phyloP scores from a whole-genome alignment of 2,797 vertebrate species.

The Tenualosa ilisha region DNA sequence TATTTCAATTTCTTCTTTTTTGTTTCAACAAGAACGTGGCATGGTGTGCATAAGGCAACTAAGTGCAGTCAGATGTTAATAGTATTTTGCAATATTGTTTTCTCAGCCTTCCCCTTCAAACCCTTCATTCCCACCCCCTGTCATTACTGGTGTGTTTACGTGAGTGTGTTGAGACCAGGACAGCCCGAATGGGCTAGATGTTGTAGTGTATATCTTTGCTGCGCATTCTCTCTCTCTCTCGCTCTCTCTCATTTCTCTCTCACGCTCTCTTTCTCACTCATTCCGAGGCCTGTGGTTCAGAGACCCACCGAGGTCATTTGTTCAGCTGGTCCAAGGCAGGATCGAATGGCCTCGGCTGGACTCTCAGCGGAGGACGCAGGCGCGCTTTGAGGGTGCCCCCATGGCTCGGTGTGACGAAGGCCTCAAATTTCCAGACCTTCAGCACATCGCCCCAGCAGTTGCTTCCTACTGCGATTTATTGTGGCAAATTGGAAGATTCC shows the following conservation, averaged over 20 bases:
- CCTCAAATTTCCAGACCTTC: conserved; percentile 71
- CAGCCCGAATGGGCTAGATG: conserved; percentile 17
- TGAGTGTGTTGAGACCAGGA: conserved; percentile 6
- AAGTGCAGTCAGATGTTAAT: conserved; percentile 6
- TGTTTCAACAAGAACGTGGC: neutral
- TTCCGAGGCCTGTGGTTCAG: conserved; percentile 35
- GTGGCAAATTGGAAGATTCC: conserved; percentile 67
- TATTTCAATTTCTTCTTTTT: neutral
- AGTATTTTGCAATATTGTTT: conserved; percentile 15
- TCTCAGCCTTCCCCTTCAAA: neutral
- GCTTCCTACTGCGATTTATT: conserved; percentile 71
- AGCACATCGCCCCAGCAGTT: conserved; percentile 65
- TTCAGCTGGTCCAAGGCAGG: conserved; percentile 53
- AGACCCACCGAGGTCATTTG: conserved; percentile 56
- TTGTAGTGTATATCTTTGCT: conserved; percentile 31
- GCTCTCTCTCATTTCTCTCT: neutral
- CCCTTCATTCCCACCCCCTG: neutral
- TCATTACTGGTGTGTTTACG: conserved; percentile 5
- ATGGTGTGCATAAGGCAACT: neutral
- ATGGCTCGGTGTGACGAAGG: conserved; percentile 53
- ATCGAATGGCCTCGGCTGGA: conserved; percentile 44
- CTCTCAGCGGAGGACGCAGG: conserved; percentile 20
- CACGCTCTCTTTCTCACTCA: conserved; percentile 18
- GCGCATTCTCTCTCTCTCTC: neutral
- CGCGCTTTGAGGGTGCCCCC: conserved; percentile 57